phyloP scores from a whole-genome alignment of 2,113 vertebrate species.

The Malurus cyaneus region DNA sequence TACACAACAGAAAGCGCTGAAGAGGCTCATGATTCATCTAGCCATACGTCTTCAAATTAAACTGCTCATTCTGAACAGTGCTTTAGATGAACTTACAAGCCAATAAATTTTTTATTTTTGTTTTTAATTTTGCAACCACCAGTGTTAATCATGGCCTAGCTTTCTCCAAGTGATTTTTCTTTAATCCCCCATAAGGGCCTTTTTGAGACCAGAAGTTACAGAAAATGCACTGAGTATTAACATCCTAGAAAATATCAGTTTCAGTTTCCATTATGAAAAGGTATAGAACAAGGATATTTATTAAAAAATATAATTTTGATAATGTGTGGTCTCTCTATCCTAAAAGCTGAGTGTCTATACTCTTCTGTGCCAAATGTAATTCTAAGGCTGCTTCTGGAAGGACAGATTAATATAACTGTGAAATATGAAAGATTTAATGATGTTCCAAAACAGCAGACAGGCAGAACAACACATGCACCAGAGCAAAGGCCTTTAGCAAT shows the following conservation, averaged over 20 bases:
- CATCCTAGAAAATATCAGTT: neutral
- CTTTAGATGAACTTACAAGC: neutral
- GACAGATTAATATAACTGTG: neutral
- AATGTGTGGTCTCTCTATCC: neutral
- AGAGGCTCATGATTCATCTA: neutral
- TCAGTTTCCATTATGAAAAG: neutral
- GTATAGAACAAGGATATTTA: neutral
- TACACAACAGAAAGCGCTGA: neutral
- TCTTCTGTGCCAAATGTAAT: neutral
- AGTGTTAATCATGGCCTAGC: neutral
- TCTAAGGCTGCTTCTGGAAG: neutral
- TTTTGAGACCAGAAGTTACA: rapidly evolving
- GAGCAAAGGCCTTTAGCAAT: neutral
- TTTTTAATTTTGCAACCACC: neutral
- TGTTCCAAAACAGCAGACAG: neutral
- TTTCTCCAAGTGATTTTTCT: neutral
- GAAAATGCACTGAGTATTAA: neutral
- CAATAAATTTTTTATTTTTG: neutral
- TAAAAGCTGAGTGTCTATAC: neutral
- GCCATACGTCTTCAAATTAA: neutral
- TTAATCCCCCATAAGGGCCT: too few relatives aligned
- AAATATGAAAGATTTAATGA: neutral
- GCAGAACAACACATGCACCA: neutral
- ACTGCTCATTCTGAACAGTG: neutral
- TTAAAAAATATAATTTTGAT: neutral